phyloP scores from a whole-genome alignment of 2,797 vertebrate genomes.

The Schizopygopsis malacanthus region DNA sequence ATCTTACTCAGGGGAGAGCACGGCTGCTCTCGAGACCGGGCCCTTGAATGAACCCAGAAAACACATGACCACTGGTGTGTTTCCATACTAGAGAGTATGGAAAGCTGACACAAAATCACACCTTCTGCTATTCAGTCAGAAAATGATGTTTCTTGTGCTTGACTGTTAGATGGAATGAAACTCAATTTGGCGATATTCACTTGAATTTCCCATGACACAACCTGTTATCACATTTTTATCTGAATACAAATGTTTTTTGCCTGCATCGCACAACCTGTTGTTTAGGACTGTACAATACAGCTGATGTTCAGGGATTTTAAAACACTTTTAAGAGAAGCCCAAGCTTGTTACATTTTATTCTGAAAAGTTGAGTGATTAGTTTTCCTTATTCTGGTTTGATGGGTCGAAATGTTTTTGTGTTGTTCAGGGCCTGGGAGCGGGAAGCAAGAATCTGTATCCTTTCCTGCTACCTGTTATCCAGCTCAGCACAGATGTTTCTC shows the following conservation, averaged over 20 bases:
- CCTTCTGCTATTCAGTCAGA: neutral
- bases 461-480: slow-evolving; percentile 98
- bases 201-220: slow-evolving; percentile 8
- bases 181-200: neutral
- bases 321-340: neutral
- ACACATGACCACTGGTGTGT: neutral
- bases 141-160: neutral
- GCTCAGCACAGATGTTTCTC: slow-evolving; percentile 95
- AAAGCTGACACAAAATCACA: neutral
- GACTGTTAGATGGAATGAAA: neutral
- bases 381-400: neutral
- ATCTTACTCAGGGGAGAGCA: slow-evolving; percentile 28
- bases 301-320: neutral
- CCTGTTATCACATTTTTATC: slow-evolving; percentile 10
- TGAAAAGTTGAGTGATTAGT: neutral
- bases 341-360: neutral
- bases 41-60: slow-evolving; percentile 24
- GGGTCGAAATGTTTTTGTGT: slow-evolving; percentile 32
- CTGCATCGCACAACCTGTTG: neutral
- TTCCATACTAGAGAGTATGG: neutral
- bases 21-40: neutral
- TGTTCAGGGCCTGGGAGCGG: slow-evolving; percentile 90
- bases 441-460: slow-evolving; percentile 95
- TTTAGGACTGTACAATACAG: neutral
- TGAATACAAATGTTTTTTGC: slow-evolving; percentile 1